Evolutionary conservation across 2,888 invertebrate genomes (phyloP).

Genomic region (Heteromyza rotundicornis): DNA sequence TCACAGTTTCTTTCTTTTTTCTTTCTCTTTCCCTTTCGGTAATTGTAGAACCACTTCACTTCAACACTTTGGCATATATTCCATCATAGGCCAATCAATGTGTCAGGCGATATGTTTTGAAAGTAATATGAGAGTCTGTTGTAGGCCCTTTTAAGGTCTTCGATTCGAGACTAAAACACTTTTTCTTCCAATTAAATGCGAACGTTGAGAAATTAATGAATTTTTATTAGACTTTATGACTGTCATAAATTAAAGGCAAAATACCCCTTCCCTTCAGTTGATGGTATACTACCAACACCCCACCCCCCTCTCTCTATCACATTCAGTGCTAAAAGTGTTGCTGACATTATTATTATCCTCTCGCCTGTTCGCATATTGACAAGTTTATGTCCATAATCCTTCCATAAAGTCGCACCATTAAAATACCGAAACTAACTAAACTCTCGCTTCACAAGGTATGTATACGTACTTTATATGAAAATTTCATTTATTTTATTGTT

Average conservation of each 20-base stretch:
- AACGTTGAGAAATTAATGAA: not conserved
- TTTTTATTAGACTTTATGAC: not conserved
- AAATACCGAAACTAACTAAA: conserved; percentile 41
- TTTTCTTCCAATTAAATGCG: not conserved
- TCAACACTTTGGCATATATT: not conserved
- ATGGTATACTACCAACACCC: not conserved
- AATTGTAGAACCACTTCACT: not conserved
- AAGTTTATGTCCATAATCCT: conserved; percentile 59
- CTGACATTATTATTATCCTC: conserved; percentile 5
- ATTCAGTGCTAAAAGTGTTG: conserved; percentile 1
- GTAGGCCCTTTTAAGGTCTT: not conserved
- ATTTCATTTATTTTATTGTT: too few species aligned
- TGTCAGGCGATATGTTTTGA: not conserved
- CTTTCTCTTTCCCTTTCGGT: not conserved
- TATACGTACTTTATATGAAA: conserved; percentile 58
- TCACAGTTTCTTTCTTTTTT: not conserved
- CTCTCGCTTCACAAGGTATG: conserved; percentile 42
- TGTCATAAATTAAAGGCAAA: not conserved
- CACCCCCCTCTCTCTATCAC: not conserved
- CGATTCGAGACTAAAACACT: not conserved
- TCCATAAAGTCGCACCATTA: conserved; percentile 55
- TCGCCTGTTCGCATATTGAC: conserved; percentile 48
- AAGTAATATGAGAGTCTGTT: not conserved
- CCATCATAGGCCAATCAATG: conserved; percentile 9
- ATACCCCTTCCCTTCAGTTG: not conserved